Conservation (phyloP, 1,140 invertebrate genomes). For the Ridgeia piscesae region DNA sequence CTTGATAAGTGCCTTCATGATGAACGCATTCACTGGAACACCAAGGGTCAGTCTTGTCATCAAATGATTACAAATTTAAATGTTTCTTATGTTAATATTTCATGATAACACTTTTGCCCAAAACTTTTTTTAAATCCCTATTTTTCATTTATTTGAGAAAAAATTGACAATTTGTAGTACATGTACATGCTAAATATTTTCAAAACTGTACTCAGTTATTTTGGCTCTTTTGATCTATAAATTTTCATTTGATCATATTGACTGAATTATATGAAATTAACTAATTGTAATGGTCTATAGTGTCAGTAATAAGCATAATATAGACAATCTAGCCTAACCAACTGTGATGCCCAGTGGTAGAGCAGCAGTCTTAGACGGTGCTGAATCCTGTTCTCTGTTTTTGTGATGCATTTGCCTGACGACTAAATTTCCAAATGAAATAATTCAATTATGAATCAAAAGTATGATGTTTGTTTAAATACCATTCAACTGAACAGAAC, state of each 20-base stretch:
- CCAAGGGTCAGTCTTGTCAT: neutral
- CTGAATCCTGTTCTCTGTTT: neutral
- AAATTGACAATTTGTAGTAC: too few relatives aligned
- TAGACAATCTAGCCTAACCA: neutral
- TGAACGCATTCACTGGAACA: conserved; percentile 64
- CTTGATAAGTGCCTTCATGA: conserved; percentile 61
- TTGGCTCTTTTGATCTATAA: too few relatives aligned
- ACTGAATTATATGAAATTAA: too few relatives aligned
- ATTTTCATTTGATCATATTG: too few relatives aligned
- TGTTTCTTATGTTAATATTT: too few relatives aligned
- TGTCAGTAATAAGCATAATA: neutral
- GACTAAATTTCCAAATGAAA: neutral
- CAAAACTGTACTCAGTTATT: too few relatives aligned
- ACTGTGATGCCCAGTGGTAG: neutral
- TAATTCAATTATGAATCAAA: neutral
- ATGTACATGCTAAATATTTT: too few relatives aligned
- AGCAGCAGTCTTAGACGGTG: neutral
- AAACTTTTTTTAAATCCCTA: too few relatives aligned
- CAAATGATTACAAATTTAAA: neutral
- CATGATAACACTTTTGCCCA: too few relatives aligned
- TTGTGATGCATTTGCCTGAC: too few relatives aligned
- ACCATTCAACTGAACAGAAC: neutral
- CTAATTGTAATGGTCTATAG: neutral
- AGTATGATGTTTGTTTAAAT: neutral
- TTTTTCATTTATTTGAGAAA: too few relatives aligned